Evolutionary conservation across 2,888 invertebrate genomes (phyloP).

Genomic region (Electrophaes corylata): DNA sequence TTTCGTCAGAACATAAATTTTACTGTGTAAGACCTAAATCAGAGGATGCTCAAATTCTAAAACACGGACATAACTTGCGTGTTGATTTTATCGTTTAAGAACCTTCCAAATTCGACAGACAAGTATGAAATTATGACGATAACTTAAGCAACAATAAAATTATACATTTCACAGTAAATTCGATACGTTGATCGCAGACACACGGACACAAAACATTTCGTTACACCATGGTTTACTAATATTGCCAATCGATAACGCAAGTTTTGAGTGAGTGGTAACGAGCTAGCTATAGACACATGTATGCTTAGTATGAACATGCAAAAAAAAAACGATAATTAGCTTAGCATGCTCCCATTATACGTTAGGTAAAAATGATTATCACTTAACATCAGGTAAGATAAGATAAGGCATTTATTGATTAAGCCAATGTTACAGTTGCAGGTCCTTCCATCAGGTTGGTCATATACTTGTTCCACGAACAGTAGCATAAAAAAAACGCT

Average conservation of each 20-base stretch:
- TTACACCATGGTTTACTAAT: conserved; percentile 25
- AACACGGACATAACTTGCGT: too few species aligned
- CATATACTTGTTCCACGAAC: too few species aligned
- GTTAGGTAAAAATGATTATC: too few species aligned
- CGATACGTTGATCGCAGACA: conserved; percentile 6
- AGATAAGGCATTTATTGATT: too few species aligned
- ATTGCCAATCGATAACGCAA: conserved; percentile 28
- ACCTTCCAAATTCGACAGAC: neutral
- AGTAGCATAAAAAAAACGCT: too few species aligned
- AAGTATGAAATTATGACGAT: conserved; percentile 4
- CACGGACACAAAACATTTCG: conserved; percentile 18
- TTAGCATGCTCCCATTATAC: too few species aligned
- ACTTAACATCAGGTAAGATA: too few species aligned
- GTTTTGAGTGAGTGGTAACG: neutral
- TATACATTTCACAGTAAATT: conserved; percentile 27
- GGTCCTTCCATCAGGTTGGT: too few species aligned
- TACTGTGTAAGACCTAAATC: too few species aligned
- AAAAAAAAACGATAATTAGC: neutral
- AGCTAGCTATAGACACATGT: conserved; percentile 2
- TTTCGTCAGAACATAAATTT: too few species aligned
- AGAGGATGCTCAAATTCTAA: too few species aligned
- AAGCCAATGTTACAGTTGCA: too few species aligned
- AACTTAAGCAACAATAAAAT: conserved; percentile 24
- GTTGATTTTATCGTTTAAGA: neutral
- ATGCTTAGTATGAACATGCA: neutral